These are phyloP conservation scores for Rhagonycha fulva DNA, from an alignment of 2,888 invertebrate genomes.

Conservation along the genomic window DNA sequence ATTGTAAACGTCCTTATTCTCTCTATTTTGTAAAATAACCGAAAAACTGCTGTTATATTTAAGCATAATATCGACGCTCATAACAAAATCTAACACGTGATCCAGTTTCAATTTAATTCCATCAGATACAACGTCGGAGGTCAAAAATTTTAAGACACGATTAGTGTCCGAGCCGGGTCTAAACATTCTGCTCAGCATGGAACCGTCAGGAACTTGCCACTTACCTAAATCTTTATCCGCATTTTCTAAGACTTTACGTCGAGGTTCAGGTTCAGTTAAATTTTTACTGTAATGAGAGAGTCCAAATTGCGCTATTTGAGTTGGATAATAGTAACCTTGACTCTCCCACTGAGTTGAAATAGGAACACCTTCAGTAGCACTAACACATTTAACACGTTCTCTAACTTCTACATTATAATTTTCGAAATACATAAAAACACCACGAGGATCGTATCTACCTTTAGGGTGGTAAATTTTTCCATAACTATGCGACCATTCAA, in stretches of 20 bases:
- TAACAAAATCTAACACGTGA: slow-evolving; percentile 73
- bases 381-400: slow-evolving; percentile 94
- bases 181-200: slow-evolving; percentile 65
- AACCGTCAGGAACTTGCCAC: slow-evolving; percentile 77
- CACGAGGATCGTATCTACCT: slow-evolving; percentile 85
- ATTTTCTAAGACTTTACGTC: slow-evolving; percentile 74
- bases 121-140: slow-evolving; percentile 69
- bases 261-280: slow-evolving; percentile 82
- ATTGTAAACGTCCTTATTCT: slow-evolving; percentile 76
- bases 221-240: slow-evolving; percentile 68
- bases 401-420: slow-evolving; percentile 97
- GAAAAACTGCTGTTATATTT: slow-evolving; percentile 82
- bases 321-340: slow-evolving; percentile 95
- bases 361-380: slow-evolving; percentile 91
- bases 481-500: slow-evolving; percentile 95
- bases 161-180: slow-evolving; percentile 62
- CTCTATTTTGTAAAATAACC: slow-evolving; percentile 76
- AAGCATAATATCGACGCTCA: slow-evolving; percentile 74
- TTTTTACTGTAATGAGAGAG: slow-evolving; percentile 97
- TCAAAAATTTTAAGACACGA: slow-evolving; percentile 72
- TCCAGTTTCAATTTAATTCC: slow-evolving; percentile 72
- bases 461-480: slow-evolving; percentile 89
- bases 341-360: slow-evolving; percentile 97
- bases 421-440: slow-evolving; percentile 95
- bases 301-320: slow-evolving; percentile 98